A percentile compares a stretch with the other conserved stretches of the same genome.
These are phyloP conservation scores for Zoanthus gigantus DNA, from an alignment of 92 coral and sea anemone genomes.

Conservation along the genomic window DNA sequence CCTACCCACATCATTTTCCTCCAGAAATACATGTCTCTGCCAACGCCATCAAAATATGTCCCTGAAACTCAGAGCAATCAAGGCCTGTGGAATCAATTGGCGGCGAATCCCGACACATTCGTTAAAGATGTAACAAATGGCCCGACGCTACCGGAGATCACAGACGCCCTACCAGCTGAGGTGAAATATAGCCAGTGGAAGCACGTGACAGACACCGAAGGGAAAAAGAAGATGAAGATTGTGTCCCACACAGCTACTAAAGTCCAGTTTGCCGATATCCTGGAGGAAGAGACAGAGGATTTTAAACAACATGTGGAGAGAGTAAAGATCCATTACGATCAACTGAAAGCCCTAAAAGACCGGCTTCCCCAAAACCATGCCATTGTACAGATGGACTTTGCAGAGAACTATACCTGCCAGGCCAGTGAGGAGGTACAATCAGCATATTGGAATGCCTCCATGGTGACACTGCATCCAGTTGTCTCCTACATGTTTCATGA, in stretches of 20 bases:
- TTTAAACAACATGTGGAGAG: slow-evolving; percentile 52
- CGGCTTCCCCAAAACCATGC: slow-evolving; percentile 34
- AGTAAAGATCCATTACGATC: slow-evolving; percentile 53
- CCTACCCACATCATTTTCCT: slow-evolving; percentile 57
- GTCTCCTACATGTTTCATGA: slow-evolving; percentile 49
- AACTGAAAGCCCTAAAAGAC: slow-evolving; percentile 54
- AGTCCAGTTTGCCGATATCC: not conserved
- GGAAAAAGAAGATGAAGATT: slow-evolving; percentile 59
- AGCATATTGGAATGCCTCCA: slow-evolving; percentile 13
- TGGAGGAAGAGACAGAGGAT: slow-evolving; percentile 30
- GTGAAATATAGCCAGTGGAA: slow-evolving; percentile 60
- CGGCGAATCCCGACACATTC: slow-evolving; percentile 52
- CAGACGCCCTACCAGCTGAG: not conserved
- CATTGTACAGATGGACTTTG: slow-evolving; percentile 58
- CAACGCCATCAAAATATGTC: slow-evolving; percentile 70
- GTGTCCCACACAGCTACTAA: slow-evolving; percentile 17
- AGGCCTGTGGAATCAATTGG: slow-evolving; percentile 23
- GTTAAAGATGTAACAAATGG: slow-evolving; percentile 6
- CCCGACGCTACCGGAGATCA: not conserved
- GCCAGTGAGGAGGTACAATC: slow-evolving; percentile 15
- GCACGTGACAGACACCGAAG: slow-evolving; percentile 53
- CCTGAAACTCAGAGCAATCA: slow-evolving; percentile 49
- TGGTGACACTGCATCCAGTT: slow-evolving; percentile 56
- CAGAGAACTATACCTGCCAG: slow-evolving; percentile 33
- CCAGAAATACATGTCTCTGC: slow-evolving; percentile 63